Base-by-base conservation (phyloP, 2,888 invertebrate genomes). In the Merodon equestris region DNA sequence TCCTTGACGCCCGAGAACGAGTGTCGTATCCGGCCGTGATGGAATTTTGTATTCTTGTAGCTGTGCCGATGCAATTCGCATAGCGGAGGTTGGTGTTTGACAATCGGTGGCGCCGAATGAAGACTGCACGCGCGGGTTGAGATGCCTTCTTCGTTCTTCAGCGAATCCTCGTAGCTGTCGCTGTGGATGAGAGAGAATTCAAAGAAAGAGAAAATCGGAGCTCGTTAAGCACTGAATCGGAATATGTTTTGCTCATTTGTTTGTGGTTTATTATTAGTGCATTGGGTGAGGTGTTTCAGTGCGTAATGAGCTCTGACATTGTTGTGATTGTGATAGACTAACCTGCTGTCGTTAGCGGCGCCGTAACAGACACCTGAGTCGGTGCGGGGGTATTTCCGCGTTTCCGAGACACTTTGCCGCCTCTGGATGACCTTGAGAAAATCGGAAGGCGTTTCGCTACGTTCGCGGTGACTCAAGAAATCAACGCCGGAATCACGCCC, bases 401-500 rank as follows among this genome's bases (percentile, higher is more conserved):
- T 15, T 14, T 74, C 79, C 44, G 70, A 79, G 63, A 73, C 74
- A 38, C 79, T 82, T 51, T 83, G 83, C 10, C 83, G 82, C 61
- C 83, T 75, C 40, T 81, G 82, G 5, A 82, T 44, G 17, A 58
- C 61, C 60, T 85, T 86, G 61, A 87, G 87, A 19, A 87, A 85
- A 34, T 87, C 87, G 1, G 88, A 86, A 12, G 87, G 85, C 27
- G 87, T 86, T 81, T 88, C 87, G 48, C 87, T 87, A 27, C 88
- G 74, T 45, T 87, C 87, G 2, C 88, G 84, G 81, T 87, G 84
- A 84, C 88, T 85, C 1, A 87, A 82, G 86, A 91, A 83, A 89
- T 88, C 94, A 82, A 95, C 94, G 66, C 95, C 95, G 53, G 94
- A 95, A 89, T 95, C 95, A 86, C 94, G 94, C 13, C 94, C 94